Evolutionary conservation across 1,140 invertebrate species (phyloP).

Genomic region (Akabosia matsudoensis): DNA sequence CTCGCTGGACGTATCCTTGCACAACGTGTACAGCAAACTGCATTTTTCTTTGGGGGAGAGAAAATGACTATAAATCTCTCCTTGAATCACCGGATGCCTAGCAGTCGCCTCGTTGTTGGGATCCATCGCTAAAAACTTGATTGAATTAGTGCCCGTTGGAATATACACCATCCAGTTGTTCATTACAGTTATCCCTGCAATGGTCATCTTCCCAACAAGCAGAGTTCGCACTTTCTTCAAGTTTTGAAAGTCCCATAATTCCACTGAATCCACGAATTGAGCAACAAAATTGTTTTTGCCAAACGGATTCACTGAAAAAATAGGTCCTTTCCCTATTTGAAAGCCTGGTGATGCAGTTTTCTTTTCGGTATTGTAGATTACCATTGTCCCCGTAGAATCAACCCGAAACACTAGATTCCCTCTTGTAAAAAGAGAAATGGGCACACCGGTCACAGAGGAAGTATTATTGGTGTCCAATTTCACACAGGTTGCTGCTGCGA

Average conservation of each 20-base stretch:
- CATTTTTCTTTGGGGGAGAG: conserved; percentile 11
- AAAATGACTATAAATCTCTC: not conserved
- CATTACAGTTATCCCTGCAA: conserved; percentile 28
- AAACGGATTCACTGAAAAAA: conserved; percentile 25
- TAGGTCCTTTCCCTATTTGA: conserved; percentile 40
- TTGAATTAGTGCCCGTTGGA: conserved; percentile 29
- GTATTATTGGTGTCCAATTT: conserved; percentile 41
- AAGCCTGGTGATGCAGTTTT: conserved; percentile 44
- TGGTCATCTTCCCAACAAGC: conserved; percentile 25
- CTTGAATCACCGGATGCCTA: not conserved
- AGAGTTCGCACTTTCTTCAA: conserved; percentile 34
- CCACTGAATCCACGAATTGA: conserved; percentile 38
- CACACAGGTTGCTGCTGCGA: conserved; percentile 43
- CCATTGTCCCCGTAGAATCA: conserved; percentile 40
- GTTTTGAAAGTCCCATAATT: conserved; percentile 38
- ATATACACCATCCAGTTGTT: conserved; percentile 37
- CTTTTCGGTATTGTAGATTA: conserved; percentile 46
- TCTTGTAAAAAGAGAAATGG: conserved; percentile 34
- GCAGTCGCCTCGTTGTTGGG: not conserved
- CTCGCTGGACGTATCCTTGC: not conserved
- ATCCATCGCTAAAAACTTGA: conserved; percentile 40
- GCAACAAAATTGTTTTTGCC: conserved; percentile 29
- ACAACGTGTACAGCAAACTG: not conserved
- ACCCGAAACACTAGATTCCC: conserved; percentile 41
- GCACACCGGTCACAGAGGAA: conserved; percentile 35